A percentile compares a stretch with the other conserved stretches of the same genome.
Evolutionary conservation across 1,140 invertebrate genomes (phyloP).

Genomic region (Andrena cerasifolii): DNA sequence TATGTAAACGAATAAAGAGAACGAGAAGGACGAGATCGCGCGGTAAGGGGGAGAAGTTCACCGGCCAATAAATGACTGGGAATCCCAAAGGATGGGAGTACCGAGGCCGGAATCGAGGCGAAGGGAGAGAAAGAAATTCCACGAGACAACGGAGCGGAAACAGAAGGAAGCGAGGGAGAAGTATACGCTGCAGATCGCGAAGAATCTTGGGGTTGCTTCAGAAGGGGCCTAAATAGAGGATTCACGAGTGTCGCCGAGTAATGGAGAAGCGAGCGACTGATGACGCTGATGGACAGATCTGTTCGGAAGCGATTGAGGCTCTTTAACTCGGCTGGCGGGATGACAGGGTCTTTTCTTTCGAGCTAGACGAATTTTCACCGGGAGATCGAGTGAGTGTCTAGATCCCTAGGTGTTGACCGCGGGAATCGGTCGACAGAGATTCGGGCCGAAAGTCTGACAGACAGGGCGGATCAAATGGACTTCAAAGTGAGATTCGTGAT

Average conservation of each 20-base stretch:
- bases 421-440: conserved; percentile 14
- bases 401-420: conserved; percentile 39
- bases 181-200: not conserved
- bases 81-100: no score
- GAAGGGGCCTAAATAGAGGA: not conserved
- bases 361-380: conserved; percentile 31
- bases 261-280: conserved; percentile 14
- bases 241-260: not conserved
- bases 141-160: not conserved
- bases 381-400: conserved; percentile 41
- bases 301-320: conserved; percentile 24
- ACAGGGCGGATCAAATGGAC: conserved; percentile 47
- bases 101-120: not conserved
- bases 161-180: not conserved
- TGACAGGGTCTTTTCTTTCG: conserved; percentile 50
- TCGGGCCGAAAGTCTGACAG: conserved; percentile 31
- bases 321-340: conserved; percentile 23
- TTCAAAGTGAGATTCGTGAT: conserved; percentile 41
- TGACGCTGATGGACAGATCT: conserved; percentile 40
- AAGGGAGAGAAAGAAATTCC: not conserved
- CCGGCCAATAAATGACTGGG: not conserved
- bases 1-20: conserved; percentile 18
- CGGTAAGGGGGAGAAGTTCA: not conserved
- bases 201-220: conserved; percentile 15
- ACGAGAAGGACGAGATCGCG: not conserved